These are phyloP conservation scores for Galeopsomyia nigrocyanea DNA, from an alignment of 2,888 invertebrate genomes.

Conservation along the genomic window DNA sequence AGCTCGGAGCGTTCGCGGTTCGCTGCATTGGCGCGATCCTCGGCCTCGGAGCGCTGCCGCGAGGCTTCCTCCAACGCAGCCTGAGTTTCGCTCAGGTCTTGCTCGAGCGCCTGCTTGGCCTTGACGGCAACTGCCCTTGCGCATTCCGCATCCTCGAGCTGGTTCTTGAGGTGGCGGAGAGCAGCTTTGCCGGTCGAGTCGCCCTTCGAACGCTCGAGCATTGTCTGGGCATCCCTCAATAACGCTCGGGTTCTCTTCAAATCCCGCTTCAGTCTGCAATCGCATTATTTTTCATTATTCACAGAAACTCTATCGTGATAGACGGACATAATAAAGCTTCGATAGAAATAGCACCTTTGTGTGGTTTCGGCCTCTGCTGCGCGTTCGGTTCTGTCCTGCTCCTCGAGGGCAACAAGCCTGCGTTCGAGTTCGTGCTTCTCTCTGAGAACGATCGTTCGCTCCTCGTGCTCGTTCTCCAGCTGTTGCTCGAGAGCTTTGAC, in stretches of 20 bases:
- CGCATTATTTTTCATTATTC: no score
- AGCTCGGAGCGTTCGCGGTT: slow-evolving; percentile 86
- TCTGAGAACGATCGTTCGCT: slow-evolving; percentile 85
- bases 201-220: slow-evolving; percentile 89
- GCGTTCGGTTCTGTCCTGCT: slow-evolving; percentile 80
- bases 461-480: slow-evolving; percentile 93
- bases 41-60: slow-evolving; percentile 82
- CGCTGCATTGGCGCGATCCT: slow-evolving; percentile 80
- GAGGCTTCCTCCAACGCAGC: slow-evolving; percentile 86
- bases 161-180: slow-evolving; percentile 71
- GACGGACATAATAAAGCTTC: not conserved
- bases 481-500: slow-evolving; percentile 92
- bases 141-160: slow-evolving; percentile 93
- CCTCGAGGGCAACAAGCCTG: slow-evolving; percentile 83
- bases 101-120: slow-evolving; percentile 87
- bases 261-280: slow-evolving; percentile 81
- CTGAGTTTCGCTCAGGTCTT: slow-evolving; percentile 87
- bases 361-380: slow-evolving; percentile 75
- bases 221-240: slow-evolving; percentile 91
- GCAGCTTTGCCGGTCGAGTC: slow-evolving; percentile 83
- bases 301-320: no score
- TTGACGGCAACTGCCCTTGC: slow-evolving; percentile 87
- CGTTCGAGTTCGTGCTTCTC: slow-evolving; percentile 94
- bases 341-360: slow-evolving; percentile 57
- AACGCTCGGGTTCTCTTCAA: slow-evolving; percentile 91